These are phyloP conservation scores for Potamarius usumacintae DNA, from an alignment of 2,113 vertebrate species.

Conservation along the genomic window DNA sequence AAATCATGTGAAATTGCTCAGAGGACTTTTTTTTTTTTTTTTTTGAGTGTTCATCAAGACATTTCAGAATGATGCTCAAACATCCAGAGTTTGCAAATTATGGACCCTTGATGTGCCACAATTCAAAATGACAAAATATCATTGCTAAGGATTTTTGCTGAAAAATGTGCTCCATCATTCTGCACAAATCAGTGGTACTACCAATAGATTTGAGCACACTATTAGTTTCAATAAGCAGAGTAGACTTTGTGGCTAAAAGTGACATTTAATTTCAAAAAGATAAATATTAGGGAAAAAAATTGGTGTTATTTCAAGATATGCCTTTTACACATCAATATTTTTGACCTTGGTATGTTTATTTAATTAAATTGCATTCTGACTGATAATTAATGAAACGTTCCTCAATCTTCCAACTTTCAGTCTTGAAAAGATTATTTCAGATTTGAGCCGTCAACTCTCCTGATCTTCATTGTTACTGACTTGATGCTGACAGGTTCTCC, in stretches of 20 bases:
- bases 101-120: not conserved
- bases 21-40: not conserved
- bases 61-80: not conserved
- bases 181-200: not conserved
- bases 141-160: not conserved
- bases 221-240: slow-evolving; percentile 11
- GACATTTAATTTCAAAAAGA: not conserved
- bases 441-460: slow-evolving; percentile 65
- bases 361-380: not conserved
- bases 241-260: not conserved
- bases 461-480: slow-evolving; percentile 89
- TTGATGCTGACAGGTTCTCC: slow-evolving; percentile 78
- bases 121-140: not conserved
- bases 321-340: slow-evolving; percentile 3
- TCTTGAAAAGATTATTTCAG: slow-evolving; percentile 23
- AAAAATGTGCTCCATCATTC: not conserved
- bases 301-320: not conserved
- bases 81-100: not conserved
- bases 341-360: not conserved
- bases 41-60: not conserved
- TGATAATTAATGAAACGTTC: not conserved
- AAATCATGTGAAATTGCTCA: not conserved
- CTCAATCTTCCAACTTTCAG: not conserved
- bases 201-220: not conserved
- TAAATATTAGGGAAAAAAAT: not conserved